Evolutionary conservation across 2,797 vertebrate genomes (phyloP), one percentile per base, ranked within the genome.

Genomic region (Arrhamphus sclerolepis): DNA sequence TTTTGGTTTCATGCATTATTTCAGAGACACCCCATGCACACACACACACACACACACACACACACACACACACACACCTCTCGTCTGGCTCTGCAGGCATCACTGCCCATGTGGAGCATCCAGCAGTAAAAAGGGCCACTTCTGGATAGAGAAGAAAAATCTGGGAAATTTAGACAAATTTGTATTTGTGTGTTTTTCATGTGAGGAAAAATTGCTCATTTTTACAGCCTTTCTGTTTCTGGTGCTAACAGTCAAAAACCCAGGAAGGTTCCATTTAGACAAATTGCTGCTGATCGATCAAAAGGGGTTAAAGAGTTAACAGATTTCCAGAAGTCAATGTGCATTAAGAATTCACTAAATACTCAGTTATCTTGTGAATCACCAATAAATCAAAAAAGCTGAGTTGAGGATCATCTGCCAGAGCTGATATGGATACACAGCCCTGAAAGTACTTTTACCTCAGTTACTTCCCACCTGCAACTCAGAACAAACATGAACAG

Each of bases 21-120:
- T n/a, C n/a, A n/a, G n/a, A n/a, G n/a, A n/a, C n/a, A n/a, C n/a
- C n/a, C n/a, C n/a, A n/a, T n/a, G n/a, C n/a, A n/a, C n/a, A n/a
- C n/a, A n/a, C n/a, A n/a, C n/a, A n/a, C n/a, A n/a, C n/a, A n/a
- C n/a, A n/a, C n/a, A n/a, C n/a, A n/a, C n/a, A n/a, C n/a, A n/a
- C n/a, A n/a, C n/a, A n/a, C n/a, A n/a, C n/a, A n/a, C n/a, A n/a
- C n/a, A n/a, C n/a, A n/a, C n/a, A n/a, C 73, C 64, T 65, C 21
- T 59, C 68, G 72, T 80, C 76, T 86, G 71, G 69, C 77, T 82
- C 81, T 93, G 90, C 90, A 94, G 91, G 94, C 94, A 88, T 90
- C 85, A 13, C 89, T 89, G 92, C 90, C 77, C 92, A 88, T 81
- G 81, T 81, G 78, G 54, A 72, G 72, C 74, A 60, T 62, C 55